These are phyloP conservation scores for Lagenorhynchus albirostris DNA, from an alignment of 2,113 vertebrate genomes.

Conservation along the genomic window DNA sequence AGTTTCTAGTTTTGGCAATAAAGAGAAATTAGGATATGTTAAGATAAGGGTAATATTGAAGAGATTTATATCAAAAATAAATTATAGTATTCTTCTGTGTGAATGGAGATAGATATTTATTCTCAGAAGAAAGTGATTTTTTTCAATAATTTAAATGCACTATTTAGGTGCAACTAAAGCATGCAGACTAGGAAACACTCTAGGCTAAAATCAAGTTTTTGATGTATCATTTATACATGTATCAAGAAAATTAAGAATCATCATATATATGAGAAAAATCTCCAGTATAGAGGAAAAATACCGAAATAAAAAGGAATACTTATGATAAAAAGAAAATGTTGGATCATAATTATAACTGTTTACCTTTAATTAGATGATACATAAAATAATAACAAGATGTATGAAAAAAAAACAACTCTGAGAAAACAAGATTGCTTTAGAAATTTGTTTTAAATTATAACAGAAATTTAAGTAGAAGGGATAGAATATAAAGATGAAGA, in stretches of 20 bases:
- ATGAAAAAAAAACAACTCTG: neutral
- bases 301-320: neutral
- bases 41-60: neutral
- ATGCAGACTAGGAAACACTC: neutral
- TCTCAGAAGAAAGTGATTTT: neutral
- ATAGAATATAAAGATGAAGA: neutral
- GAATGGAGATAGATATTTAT: neutral
- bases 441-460: neutral
- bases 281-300: neutral
- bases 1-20: neutral
- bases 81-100: neutral
- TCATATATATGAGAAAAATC: neutral
- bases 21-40: neutral
- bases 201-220: neutral
- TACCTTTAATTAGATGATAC: neutral
- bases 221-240: neutral
- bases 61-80: neutral
- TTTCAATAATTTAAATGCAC: neutral
- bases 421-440: neutral
- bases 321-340: neutral
- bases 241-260: neutral
- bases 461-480: neutral
- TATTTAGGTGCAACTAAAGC: neutral
- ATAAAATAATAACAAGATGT: neutral
- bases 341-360: neutral